Evolutionary conservation across 2,797 vertebrate genomes (phyloP), one percentile per base, ranked within the genome.

Genomic region (Mionectes olivaceus): DNA sequence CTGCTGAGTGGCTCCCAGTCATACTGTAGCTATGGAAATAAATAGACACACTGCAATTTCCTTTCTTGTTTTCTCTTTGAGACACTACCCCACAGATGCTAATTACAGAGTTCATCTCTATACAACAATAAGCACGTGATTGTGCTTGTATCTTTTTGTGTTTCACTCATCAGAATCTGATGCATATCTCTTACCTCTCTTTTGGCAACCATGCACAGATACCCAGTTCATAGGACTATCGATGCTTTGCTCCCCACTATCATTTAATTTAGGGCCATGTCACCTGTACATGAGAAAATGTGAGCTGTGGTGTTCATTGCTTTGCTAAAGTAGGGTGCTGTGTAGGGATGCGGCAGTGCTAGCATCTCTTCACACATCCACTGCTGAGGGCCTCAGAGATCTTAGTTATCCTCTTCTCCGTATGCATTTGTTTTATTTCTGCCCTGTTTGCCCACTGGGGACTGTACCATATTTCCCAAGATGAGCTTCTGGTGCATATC

Each of bases 11-110:
- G 50, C 65, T 94, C 61, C 92, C 91, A 67, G 60, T 96, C 91
- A 96, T 93, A 78, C 7, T 77, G 93, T 64, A 94, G 82, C 85
- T 94, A 79, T 88, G 89, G 95, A 88, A 95, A 95, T 95, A 95
- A 92, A 94, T 81, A 93, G 89, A 81, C 56, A 77, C 71, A 87
- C 18, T 35, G 85, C 81, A 93, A 95, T 87, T 95, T 95, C 94
- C 92, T 94, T 93, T 96, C 96, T 96, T 93, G 81, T 93, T 94
- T 94, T 95, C 83, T 96, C 89, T 93, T 95, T 85, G 91, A 92
- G 84, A 93, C 50, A 77, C 87, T 95, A 80, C 52, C 80, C 80
- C 77, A 37, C 19, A 46, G 77, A 87, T 73, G 70, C 33, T 95
- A 96, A 97, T 96, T 93, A 96, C 77, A 93, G 80, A 94, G 89